A percentile compares a stretch with the other conserved stretches of the same genome.
Evolutionary conservation across 35 echinoderm and acorn worm species (phyloP).

Genomic region (Patiria miniata): DNA sequence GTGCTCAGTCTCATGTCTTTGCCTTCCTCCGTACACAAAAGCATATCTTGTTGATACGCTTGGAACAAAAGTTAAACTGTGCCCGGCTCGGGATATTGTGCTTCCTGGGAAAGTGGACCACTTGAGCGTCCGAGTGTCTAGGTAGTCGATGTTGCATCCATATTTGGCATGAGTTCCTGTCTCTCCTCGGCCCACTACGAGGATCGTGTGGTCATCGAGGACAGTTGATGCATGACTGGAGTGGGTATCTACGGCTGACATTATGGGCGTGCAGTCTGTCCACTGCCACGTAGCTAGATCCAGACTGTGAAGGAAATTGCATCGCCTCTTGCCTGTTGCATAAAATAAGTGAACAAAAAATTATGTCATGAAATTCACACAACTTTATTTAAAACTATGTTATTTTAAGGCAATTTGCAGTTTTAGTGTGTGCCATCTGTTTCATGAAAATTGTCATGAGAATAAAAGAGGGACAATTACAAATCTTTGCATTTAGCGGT

Average conservation of each 20-base stretch:
- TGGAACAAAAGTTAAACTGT: conserved; percentile 38
- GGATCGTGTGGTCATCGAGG: conserved; percentile 36
- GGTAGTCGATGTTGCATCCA: conserved; percentile 59
- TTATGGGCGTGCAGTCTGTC: conserved; percentile 36
- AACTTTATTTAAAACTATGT: background rate
- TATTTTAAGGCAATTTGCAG: background rate
- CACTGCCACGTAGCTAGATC: conserved; percentile 34
- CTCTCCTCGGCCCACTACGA: conserved; percentile 46
- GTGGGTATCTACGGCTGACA: conserved; percentile 47
- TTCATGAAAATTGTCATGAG: background rate
- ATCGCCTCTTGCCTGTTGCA: conserved; percentile 52
- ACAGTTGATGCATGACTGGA: conserved; percentile 56
- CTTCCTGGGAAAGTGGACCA: conserved; percentile 54
- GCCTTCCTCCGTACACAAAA: conserved; percentile 47
- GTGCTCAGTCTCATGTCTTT: conserved; percentile 44
- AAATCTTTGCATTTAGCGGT: too few species aligned
- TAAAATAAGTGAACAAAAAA: background rate
- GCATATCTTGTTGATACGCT: conserved; percentile 38
- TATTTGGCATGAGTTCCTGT: conserved; percentile 65
- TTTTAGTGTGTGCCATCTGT: background rate
- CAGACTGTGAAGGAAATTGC: conserved; percentile 55
- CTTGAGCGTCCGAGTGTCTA: conserved; percentile 38
- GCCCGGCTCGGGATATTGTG: conserved; percentile 55
- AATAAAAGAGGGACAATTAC: background rate
- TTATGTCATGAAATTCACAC: background rate